Conservation (phyloP, 2,888 invertebrate species). For the Macrosiphum euphorbiae region DNA sequence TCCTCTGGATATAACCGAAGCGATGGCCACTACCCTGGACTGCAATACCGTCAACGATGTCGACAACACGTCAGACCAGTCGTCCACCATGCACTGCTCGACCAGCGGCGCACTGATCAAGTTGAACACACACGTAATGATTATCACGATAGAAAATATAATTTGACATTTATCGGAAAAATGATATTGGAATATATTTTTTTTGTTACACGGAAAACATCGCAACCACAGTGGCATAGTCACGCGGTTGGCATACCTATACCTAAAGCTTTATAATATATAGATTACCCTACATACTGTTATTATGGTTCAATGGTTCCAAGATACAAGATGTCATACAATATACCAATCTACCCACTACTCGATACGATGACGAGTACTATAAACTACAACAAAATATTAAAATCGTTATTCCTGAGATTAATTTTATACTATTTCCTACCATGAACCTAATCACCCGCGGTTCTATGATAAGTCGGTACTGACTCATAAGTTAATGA, state of each 20-base stretch:
- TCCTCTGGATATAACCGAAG: background rate
- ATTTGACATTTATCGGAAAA: conserved; percentile 21
- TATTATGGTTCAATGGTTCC: too few species aligned
- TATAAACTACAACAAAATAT: too few species aligned
- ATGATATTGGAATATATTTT: background rate
- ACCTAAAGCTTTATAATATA: background rate
- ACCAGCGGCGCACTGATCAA: background rate
- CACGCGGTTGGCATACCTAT: background rate
- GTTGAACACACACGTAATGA: conserved; percentile 21
- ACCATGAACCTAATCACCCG: too few species aligned
- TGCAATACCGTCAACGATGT: conserved; percentile 19
- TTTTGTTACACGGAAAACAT: background rate
- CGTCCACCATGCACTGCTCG: background rate
- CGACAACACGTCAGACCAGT: conserved; percentile 3
- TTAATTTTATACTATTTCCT: too few species aligned
- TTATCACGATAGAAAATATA: conserved; percentile 19
- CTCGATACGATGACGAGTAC: background rate
- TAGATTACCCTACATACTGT: background rate
- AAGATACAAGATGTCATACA: background rate
- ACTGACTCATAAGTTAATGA: too few species aligned
- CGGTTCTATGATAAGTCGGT: too few species aligned
- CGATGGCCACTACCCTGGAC: conserved; percentile 5
- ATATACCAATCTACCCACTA: background rate
- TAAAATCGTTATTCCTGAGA: too few species aligned
- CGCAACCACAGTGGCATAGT: background rate